Evolutionary conservation across 2,888 invertebrate genomes (phyloP).

Genomic region (Emmelina monodactyla): DNA sequence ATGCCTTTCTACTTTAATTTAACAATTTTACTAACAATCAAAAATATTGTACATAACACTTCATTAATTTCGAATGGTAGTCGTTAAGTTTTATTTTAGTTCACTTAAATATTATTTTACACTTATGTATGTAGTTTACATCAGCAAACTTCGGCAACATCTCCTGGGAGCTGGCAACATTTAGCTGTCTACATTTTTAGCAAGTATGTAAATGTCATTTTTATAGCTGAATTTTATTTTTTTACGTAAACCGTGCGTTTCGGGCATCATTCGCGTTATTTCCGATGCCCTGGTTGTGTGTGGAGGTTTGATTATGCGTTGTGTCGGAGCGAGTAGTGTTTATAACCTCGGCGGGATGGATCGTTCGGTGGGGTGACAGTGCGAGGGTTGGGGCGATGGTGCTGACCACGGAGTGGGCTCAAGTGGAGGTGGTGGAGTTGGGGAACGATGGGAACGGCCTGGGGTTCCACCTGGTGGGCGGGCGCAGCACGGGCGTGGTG

Average conservation of each 20-base stretch:
- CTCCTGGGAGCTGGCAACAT: conserved; percentile 52
- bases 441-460: conserved; percentile 97
- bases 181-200: conserved; percentile 56
- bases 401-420: conserved; percentile 99
- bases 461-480: conserved; percentile 98
- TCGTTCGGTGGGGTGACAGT: conserved; percentile 15
- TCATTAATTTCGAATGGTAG: no score
- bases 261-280: conserved; percentile 21
- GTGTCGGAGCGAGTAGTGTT: conserved; percentile 34
- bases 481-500: conserved; percentile 97
- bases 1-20: no score
- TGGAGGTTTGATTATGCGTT: conserved; percentile 15
- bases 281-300: conserved; percentile 19
- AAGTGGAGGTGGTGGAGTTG: conserved; percentile 98
- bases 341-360: conserved; percentile 50
- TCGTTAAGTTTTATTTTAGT: no score
- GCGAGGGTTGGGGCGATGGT: conserved; percentile 66
- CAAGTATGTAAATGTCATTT: conserved; percentile 68
- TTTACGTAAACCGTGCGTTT: conserved; percentile 24
- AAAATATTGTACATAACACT: no score
- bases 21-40: no score
- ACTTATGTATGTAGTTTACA: no score
- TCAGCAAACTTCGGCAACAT: neutral
- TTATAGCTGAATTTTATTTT: conserved; percentile 34
- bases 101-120: no score